Evolutionary conservation across 2,113 vertebrate species (phyloP).

Genomic region (Syrmaticus mikado): DNA sequence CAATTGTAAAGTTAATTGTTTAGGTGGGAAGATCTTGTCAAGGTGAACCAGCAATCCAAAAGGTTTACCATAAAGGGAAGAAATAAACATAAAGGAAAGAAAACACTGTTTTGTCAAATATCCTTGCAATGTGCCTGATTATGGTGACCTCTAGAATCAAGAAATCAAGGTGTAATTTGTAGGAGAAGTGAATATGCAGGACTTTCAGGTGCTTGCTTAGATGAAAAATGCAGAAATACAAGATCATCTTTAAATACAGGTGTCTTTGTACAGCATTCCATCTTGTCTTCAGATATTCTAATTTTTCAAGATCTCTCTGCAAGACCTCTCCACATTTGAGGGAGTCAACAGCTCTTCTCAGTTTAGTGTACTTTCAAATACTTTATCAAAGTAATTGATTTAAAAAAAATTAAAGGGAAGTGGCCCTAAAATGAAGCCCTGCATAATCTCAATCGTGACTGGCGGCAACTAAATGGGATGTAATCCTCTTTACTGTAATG

Average conservation of each 20-base stretch:
- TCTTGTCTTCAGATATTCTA: not conserved
- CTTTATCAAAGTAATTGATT: not conserved
- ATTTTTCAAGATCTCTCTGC: not conserved
- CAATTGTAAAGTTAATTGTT: not conserved
- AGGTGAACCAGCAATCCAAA: not conserved
- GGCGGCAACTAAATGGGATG: not conserved
- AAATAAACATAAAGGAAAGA: not conserved
- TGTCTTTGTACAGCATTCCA: not conserved
- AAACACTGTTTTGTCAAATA: not conserved
- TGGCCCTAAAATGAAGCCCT: not conserved
- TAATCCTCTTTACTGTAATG: not conserved
- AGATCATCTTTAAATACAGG: not conserved
- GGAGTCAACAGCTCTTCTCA: not conserved
- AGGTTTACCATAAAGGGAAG: fast-evolving
- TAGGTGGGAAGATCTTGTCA: not conserved
- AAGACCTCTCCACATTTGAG: not conserved
- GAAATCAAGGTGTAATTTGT: not conserved
- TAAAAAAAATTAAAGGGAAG: not conserved
- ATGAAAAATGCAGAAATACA: not conserved
- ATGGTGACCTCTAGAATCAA: not conserved
- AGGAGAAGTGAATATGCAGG: not conserved
- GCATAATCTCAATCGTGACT: not conserved
- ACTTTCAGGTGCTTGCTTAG: not conserved
- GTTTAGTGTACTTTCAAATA: not conserved
- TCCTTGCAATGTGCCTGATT: not conserved